These are phyloP conservation scores for Parauchenoglanis ngamensis DNA, from an alignment of 2,797 vertebrate genomes.

Conservation along the genomic window DNA sequence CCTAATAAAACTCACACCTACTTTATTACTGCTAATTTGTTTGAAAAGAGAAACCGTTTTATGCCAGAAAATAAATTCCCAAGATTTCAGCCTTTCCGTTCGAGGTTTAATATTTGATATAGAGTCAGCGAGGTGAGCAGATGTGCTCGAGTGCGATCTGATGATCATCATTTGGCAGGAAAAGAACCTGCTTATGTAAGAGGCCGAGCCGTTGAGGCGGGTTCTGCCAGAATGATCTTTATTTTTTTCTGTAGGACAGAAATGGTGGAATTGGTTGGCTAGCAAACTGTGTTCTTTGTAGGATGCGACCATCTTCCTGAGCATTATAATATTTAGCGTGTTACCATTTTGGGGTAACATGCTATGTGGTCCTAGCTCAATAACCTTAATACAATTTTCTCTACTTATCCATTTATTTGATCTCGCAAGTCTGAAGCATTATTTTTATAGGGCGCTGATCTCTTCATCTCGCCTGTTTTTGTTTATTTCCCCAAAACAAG, in stretches of 20 bases:
- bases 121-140: conserved; percentile 21
- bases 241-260: conserved; percentile 52
- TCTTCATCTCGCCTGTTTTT: neutral
- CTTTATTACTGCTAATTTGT: conserved; percentile 27
- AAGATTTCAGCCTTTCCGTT: neutral
- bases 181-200: neutral
- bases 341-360: neutral
- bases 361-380: neutral
- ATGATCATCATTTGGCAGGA: conserved; percentile 1
- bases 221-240: conserved; percentile 54
- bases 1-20: conserved; percentile 30
- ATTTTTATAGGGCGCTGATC: neutral
- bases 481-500: conserved; percentile 9
- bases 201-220: neutral
- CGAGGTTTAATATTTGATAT: conserved; percentile 20
- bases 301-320: conserved; percentile 20
- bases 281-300: conserved; percentile 46
- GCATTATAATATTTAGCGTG: neutral
- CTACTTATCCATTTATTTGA: neutral
- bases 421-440: neutral
- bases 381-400: neutral
- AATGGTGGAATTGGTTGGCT: conserved; percentile 49
- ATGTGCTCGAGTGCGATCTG: conserved; percentile 19
- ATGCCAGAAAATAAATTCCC: conserved; percentile 14
- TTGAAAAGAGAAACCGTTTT: neutral